phyloP scores from a whole-genome alignment of 1,140 invertebrate species.

The Drosophila tani region DNA sequence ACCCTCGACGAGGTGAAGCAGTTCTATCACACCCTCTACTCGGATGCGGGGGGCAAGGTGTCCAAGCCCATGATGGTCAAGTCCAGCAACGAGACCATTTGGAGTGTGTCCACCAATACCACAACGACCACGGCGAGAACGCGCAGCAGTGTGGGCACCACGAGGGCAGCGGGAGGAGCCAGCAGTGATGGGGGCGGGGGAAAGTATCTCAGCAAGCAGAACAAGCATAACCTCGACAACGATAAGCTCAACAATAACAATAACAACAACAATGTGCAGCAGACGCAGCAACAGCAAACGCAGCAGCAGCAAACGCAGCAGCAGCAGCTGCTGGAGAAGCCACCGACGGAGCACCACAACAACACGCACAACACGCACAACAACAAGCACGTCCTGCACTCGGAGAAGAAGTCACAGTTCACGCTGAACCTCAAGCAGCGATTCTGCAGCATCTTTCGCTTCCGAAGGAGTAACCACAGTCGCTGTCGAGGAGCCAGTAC shows the following conservation, averaged over 20 bases:
- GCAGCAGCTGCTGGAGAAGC: slow-evolving; percentile 34
- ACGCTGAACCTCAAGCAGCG: slow-evolving; percentile 92
- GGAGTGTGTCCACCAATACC: slow-evolving; percentile 69
- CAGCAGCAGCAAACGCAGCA: slow-evolving; percentile 42
- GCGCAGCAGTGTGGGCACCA: slow-evolving; percentile 64
- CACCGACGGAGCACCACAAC: slow-evolving; percentile 33
- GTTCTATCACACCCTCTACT: slow-evolving; percentile 92
- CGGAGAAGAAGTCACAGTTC: slow-evolving; percentile 82
- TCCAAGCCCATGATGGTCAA: slow-evolving; percentile 59
- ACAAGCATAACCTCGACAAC: slow-evolving; percentile 79
- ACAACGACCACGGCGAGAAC: slow-evolving; percentile 67
- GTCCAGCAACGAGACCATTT: slow-evolving; percentile 77
- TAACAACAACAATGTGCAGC: slow-evolving; percentile 57
- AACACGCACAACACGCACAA: slow-evolving; percentile 31
- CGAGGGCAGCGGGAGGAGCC: slow-evolving; percentile 75
- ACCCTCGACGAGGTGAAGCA: slow-evolving; percentile 93
- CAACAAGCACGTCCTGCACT: slow-evolving; percentile 84
- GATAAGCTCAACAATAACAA: slow-evolving; percentile 84
- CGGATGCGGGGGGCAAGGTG: slow-evolving; percentile 85
- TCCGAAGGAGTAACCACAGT: slow-evolving; percentile 86
- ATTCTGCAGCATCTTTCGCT: slow-evolving; percentile 93
- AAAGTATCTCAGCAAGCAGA: slow-evolving; percentile 72
- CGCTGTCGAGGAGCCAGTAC: slow-evolving; percentile 63
- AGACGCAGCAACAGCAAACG: slow-evolving; percentile 35
- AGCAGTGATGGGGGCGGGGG: slow-evolving; percentile 63